phyloP scores from a whole-genome alignment of 2,888 invertebrate genomes.

The Smittia aterrima region DNA sequence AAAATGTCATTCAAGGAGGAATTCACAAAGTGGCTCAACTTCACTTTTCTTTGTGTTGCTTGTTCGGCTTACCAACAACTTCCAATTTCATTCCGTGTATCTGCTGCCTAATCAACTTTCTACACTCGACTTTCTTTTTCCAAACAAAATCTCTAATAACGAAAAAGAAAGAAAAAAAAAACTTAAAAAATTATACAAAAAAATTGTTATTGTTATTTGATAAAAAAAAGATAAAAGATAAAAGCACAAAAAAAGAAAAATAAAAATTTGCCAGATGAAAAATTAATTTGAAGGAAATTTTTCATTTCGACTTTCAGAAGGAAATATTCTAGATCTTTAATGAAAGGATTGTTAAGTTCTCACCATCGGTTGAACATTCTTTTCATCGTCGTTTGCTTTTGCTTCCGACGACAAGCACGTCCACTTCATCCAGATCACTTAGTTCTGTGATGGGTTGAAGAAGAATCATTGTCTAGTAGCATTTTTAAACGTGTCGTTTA shows the following conservation, averaged over 20 bases:
- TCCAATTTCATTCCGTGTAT: neutral
- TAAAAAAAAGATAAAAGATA: slow-evolving; percentile 34
- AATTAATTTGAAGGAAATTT: no score
- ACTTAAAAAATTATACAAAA: slow-evolving; percentile 35
- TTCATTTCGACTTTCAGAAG: no score
- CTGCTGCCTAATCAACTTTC: slow-evolving; percentile 11
- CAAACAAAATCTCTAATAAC: neutral
- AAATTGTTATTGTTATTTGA: slow-evolving; percentile 40
- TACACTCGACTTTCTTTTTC: slow-evolving; percentile 2
- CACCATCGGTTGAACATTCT: neutral
- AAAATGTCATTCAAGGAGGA: neutral
- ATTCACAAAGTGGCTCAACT: neutral
- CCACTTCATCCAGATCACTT: neutral
- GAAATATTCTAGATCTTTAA: no score
- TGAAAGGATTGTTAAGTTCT: no score
- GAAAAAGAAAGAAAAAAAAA: slow-evolving; percentile 1
- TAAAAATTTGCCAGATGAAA: slow-evolving; percentile 10
- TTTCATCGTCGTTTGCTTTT: neutral
- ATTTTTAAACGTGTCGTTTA: slow-evolving; percentile 36
- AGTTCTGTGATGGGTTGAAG: neutral
- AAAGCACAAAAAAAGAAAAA: slow-evolving; percentile 37
- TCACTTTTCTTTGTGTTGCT: neutral
- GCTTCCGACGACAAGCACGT: neutral
- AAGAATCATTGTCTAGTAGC: slow-evolving; percentile 11
- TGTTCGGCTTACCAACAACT: neutral